Evolutionary conservation across 2,797 vertebrate genomes (phyloP), one percentile per base, ranked within the genome.

Genomic region (Scleropages formosus): DNA sequence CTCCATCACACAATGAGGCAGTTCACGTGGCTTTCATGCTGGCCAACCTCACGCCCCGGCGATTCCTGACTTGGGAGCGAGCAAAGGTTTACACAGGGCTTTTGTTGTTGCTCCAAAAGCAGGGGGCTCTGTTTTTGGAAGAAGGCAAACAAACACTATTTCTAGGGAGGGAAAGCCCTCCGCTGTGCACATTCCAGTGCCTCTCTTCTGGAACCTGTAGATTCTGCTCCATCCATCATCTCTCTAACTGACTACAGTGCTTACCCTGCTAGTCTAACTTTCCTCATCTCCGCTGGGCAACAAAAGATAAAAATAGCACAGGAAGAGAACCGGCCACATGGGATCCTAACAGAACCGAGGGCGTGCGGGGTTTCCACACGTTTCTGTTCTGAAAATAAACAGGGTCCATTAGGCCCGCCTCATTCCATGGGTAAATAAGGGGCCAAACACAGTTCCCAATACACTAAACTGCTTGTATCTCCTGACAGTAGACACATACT

Each of bases 301-400:
- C 81, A 78, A 81, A 67, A 66, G 78, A 64, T 81, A 82, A 81
- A 85, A 85, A 80, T 81, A 82, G 72, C 67, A 26, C 75, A 66
- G 72, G 56, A 73, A 73, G 70, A 65, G 69, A 66, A n/a, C 44
- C 12, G 4, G 60, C 27, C 63, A 13, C 16, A 18, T n/a, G 46
- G 73, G 78, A 61, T 74, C n/a, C n/a, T 22, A 31, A 63, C 24
- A 56, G 31, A 39, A 24, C 24, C 46, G 18, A 67, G 75, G 51
- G 63, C 56, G 47, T 58, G 62, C 22, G 10, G 70, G 74, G 51
- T 75, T 73, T 73, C 62, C 60, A 63, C 60, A 74, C 27, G 69
- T 12, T 2, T 61, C 71, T 22, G 44, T 62, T 75, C 78, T 76
- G 66, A 73, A 84, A 84, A 84, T 83, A 87, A 83, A 78, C 46